These are phyloP conservation scores for Microplitis demolitor DNA, from an alignment of 1,140 invertebrate species.

Conservation along the genomic window DNA sequence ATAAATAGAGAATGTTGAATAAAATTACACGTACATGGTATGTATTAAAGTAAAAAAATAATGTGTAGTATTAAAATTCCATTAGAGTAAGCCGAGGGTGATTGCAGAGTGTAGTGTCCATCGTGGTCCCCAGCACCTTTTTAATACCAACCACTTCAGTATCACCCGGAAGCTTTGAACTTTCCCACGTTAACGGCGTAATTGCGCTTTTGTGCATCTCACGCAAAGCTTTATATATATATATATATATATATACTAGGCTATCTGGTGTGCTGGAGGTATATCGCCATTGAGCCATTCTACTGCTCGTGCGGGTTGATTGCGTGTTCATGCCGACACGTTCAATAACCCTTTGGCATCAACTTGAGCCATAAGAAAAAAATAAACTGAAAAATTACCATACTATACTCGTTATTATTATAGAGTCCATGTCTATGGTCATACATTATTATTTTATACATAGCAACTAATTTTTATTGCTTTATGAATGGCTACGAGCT, in stretches of 20 bases:
- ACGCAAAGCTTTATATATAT: neutral
- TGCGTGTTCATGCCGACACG: neutral
- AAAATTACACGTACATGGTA: too few species aligned
- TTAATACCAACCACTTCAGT: neutral
- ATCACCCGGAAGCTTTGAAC: slow-evolving; percentile 21
- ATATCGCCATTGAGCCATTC: slow-evolving; percentile 4
- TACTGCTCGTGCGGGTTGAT: slow-evolving; percentile 4
- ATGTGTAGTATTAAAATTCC: neutral
- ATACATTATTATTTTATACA: neutral
- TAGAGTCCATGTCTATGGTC: too few species aligned
- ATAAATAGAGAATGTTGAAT: too few species aligned
- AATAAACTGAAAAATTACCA: neutral
- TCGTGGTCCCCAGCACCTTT: neutral
- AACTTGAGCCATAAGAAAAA: neutral
- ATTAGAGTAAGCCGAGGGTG: neutral
- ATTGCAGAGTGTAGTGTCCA: neutral
- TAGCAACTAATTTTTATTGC: too few species aligned
- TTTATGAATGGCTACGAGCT: too few species aligned
- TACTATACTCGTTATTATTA: neutral
- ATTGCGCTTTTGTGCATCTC: slow-evolving; percentile 21
- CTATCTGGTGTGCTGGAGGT: too few species aligned
- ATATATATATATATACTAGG: neutral
- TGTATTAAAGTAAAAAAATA: too few species aligned
- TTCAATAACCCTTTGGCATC: slow-evolving; percentile 4
- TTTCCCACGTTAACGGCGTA: slow-evolving; percentile 23